Base-by-base conservation (phyloP, 1,140 invertebrate species). In the Parapsyche elsis region DNA sequence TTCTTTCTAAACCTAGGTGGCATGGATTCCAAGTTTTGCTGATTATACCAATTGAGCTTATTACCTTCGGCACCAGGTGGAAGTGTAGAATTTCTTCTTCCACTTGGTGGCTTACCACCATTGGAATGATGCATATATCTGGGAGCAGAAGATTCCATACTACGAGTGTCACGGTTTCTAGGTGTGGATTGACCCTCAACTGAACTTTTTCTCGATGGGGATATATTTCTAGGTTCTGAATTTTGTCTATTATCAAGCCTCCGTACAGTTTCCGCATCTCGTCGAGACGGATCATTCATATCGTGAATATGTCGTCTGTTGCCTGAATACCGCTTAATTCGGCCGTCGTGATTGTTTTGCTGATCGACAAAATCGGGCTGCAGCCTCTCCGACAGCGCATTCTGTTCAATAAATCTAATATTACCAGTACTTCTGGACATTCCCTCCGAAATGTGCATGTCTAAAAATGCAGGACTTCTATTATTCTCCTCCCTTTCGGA, bases 1-100 rank as follows among this genome's bases (percentile, higher is more conserved):
- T 89, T 89, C 81, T 89, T 89, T 83, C 88, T 87, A 84, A 89
- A 88, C 82, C 88, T 85, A 77, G 88, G 88, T 61, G 88, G 88
- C 83, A 89, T 84, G 84, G 88, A 88, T 78, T 89, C 88, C 84
- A 89, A 83, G 83, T 89, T 89, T 61, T 64, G 75, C 12, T 16
- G n/a, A 30, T 21, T 53, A 57, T 24, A 26, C 46, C 44, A 81
- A 78, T 85, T 85, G 77, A 86, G 85, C 64, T 87, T 88, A 73
- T 85, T 85, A 83, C 23, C 23, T 14, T 75, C 73, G 85, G 83
- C 24, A 84, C 82, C 75, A 84, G 81, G 71, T 86, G 87, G 79
- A 84, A 84, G 86, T 44, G 87, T 85, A 67, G 88, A 89, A 83
- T 89, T 89, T 83, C 88, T 86, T 77, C 88, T 84, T 38, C 88